Percentiles rank a stretch among this genome's conserved stretches.
These are phyloP conservation scores for Thereva unica DNA, from an alignment of 2,888 invertebrate genomes.

Conservation along the genomic window DNA sequence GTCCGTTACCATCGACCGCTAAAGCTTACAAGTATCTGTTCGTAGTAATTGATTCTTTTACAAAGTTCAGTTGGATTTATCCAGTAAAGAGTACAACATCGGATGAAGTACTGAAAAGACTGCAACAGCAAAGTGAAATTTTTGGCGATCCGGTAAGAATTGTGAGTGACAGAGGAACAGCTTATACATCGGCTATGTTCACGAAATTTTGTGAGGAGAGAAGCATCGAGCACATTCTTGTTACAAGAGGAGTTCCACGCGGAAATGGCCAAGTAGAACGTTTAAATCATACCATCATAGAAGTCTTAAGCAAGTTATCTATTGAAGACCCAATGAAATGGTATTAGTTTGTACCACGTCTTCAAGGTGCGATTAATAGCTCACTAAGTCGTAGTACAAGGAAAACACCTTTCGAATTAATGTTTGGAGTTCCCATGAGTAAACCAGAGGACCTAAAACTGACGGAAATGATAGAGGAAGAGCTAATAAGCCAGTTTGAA, in stretches of 20 bases:
- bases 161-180: slow-evolving; percentile 50
- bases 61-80: slow-evolving; percentile 51
- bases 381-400: not conserved
- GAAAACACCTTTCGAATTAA: slow-evolving; percentile 5
- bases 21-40: slow-evolving; percentile 50
- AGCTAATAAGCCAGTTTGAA: slow-evolving; percentile 5
- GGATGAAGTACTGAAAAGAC: slow-evolving; percentile 48
- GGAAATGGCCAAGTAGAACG: slow-evolving; percentile 53
- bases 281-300: slow-evolving; percentile 47
- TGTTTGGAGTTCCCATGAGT: slow-evolving; percentile 4
- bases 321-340: slow-evolving; percentile 45
- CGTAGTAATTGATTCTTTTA: slow-evolving; percentile 49
- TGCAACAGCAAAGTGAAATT: slow-evolving; percentile 46
- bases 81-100: slow-evolving; percentile 47
- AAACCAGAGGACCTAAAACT: slow-evolving; percentile 1
- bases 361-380: slow-evolving; percentile 2
- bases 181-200: slow-evolving; percentile 52
- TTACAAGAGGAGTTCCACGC: slow-evolving; percentile 49
- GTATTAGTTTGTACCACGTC: slow-evolving; percentile 1
- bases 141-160: slow-evolving; percentile 52
- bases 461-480: not conserved
- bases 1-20: slow-evolving; percentile 47
- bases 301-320: slow-evolving; percentile 50
- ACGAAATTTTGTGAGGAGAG: slow-evolving; percentile 49
- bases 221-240: slow-evolving; percentile 47